Percentiles rank a stretch among this genome's conserved stretches.
phyloP scores from a whole-genome alignment of 2,797 vertebrate genomes.

The Coluber constrictor region DNA sequence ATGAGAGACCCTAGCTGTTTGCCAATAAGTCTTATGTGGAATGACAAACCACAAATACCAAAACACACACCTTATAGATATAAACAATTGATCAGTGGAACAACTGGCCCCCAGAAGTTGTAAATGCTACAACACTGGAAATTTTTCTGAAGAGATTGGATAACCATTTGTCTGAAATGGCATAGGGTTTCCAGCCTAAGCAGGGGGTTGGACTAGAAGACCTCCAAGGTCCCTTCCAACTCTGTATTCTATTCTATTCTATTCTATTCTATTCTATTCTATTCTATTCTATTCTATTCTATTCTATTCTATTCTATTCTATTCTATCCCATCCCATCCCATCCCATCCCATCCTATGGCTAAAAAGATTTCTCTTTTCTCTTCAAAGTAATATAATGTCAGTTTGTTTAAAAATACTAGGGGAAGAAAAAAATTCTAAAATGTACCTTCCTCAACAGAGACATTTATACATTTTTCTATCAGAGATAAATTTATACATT shows the following conservation, averaged over 20 bases:
- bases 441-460: conserved; percentile 60
- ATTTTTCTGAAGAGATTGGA: no score
- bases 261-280: no score
- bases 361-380: conserved; percentile 15
- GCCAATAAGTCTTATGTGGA: neutral
- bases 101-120: no score
- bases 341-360: rapidly evolving
- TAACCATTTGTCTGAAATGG: no score
- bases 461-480: conserved; percentile 39
- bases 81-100: no score
- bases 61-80: neutral
- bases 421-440: conserved; percentile 49
- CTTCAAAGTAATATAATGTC: conserved; percentile 56
- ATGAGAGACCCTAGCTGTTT: conserved; percentile 29
- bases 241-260: no score
- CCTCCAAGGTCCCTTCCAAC: no score
- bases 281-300: no score
- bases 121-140: no score
- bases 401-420: conserved; percentile 59
- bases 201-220: no score
- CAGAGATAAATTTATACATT: conserved; percentile 25
- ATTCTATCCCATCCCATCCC: no score
- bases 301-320: rapidly evolving
- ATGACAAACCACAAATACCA: neutral
- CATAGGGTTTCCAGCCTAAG: no score